Base-by-base conservation (phyloP, 2,797 vertebrate genomes). In the Lacerta viridis region DNA sequence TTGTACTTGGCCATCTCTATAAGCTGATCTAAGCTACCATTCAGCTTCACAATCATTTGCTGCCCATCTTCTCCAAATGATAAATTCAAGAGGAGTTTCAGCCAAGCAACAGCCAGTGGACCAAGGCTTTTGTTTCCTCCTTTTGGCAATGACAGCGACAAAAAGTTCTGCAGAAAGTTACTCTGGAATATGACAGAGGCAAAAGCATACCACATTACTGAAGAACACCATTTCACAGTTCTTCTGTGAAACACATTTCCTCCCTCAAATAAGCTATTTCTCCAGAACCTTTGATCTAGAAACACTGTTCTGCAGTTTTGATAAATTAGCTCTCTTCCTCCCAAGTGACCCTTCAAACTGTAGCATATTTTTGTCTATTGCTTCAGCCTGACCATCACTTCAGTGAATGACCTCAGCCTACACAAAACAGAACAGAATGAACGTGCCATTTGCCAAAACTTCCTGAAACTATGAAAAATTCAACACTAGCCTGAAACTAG, bases 141-240 rank as follows among this genome's bases (percentile, higher is more conserved):
- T 96, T 98, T 98, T 36, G 98, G 97, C 87, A 97, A 87, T 0
- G 98, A 96, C 43, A 98, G 93, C 0, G 96, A 97, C 72, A 97
- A 92, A 95, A 99, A 99, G 89, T 97, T 97, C 94, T 99, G 98
- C 85, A 99, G 95, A 93, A 99, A 99, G 95, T 99, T 99, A 94
- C 97, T 98, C 99, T 99, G 95, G 33, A 89, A 25, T 39, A 29
- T 3, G n/a, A 89, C 23, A 88, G 33, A 8, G 23, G 4, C 13
- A 81, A 76, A 74, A 76, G 59, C 41, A 76, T 18, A 75, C 43
- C 20, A 39, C n/a, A 41, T 89, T 88, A 74, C 2, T 41, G 36
- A 84, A n/a, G 25, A 71, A 83, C 8, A 74, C 2, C 75, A 80
- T 83, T 84, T 86, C 68, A 69, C 13, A 71, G 61, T 80, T 77